Percentiles rank a stretch among this genome's conserved stretches.
Conservation (phyloP, 2,113 vertebrate genomes). For the Corythornis vintsioides region DNA sequence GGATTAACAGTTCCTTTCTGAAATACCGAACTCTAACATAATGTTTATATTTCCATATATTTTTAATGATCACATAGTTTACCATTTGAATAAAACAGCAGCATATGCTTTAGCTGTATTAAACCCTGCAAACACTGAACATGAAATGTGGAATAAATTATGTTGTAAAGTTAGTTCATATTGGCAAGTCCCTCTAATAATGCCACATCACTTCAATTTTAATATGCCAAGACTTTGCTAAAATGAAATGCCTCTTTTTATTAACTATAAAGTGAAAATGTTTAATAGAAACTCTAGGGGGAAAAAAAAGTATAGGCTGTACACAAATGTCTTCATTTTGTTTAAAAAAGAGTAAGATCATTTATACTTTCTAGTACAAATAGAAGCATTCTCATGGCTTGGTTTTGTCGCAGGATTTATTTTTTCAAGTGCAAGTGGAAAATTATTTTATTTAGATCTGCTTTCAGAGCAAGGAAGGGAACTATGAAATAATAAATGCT, state of each 20-base stretch:
- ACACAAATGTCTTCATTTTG: background rate
- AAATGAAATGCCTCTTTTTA: conserved; percentile 42
- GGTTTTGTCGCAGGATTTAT: background rate
- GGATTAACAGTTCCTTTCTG: conserved; percentile 43
- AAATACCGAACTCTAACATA: conserved; percentile 24
- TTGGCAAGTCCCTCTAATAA: conserved; percentile 11
- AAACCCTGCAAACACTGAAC: background rate
- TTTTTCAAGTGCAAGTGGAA: background rate
- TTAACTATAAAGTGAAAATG: conserved; percentile 17
- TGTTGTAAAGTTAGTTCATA: conserved; percentile 11
- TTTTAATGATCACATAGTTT: conserved; percentile 58
- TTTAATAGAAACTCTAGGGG: background rate
- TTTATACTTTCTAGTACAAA: background rate
- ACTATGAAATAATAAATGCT: background rate
- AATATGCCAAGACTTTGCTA: background rate
- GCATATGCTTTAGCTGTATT: conserved; percentile 12
- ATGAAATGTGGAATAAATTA: conserved; percentile 47
- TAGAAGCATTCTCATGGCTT: background rate
- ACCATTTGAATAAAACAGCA: conserved; percentile 14
- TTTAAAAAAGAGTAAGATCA: background rate
- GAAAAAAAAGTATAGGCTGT: background rate
- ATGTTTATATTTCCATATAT: conserved; percentile 56
- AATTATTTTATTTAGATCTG: background rate
- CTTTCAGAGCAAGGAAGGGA: background rate
- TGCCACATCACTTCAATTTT: background rate